Base-by-base conservation (phyloP, 2,113 vertebrate species). In the Zosterops pallidus region DNA sequence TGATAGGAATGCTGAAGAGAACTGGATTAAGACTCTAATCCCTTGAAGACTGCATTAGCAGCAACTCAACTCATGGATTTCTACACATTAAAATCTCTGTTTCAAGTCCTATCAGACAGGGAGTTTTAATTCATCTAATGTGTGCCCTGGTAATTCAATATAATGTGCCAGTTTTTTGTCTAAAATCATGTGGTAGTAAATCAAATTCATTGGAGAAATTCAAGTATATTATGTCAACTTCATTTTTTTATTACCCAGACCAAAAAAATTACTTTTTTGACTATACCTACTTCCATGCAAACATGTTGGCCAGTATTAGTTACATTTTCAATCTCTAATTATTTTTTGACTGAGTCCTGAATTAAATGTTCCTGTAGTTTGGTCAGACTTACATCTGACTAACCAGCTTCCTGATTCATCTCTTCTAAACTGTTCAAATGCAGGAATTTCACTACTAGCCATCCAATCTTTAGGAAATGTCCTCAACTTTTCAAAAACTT, bases 111-210 rank as follows among this genome's bases (percentile, higher is more conserved):
- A 76, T 94, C 83, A 89, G 76, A 77, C 9, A 89, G 11, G 6
- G 60, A 49, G 69, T 75, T 94, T 89, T 91, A 94, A 94, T 82
- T 83, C 72, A 64, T 71, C 80, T 86, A 91, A 89, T 49, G 31
- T 62, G 37, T 81, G 55, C 14, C 60, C 33, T 71, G 60, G 59
- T 94, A 91, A 89, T 94, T 94, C 69, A 74, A 68, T 92, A 81
- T 53, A 68, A 60, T 64, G 17, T 49, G 41, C 11, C 0, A 4
- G 3, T 4, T 85, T 96, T 82, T 17, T 75, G 64, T 84, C 76
- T 68, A 75, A 68, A 71, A 78, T 81, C 33, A 21, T 44, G 39
- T 37, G 14, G 6, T 75, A 46, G 29, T 93, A 80, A 78, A 64
- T 86, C 26, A 86, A 83, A 86, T 70, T 83, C 22, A 60, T 31